Percentiles rank a stretch among this genome's conserved stretches.
phyloP scores from a whole-genome alignment of 1,140 invertebrate genomes.

The Dreissena rostriformis region DNA sequence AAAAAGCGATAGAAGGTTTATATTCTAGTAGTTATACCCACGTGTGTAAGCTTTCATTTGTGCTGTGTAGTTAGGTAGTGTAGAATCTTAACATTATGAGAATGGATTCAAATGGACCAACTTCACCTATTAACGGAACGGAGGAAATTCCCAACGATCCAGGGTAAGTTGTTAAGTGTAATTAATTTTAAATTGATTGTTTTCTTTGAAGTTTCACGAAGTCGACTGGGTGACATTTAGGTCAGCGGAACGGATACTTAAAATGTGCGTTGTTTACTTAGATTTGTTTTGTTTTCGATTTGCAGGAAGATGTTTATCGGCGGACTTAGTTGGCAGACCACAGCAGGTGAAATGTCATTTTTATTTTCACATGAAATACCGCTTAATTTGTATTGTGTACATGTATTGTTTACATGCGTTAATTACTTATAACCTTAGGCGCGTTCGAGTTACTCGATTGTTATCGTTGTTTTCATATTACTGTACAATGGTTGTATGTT shows the following conservation, averaged over 20 bases:
- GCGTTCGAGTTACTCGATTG: conserved; percentile 34
- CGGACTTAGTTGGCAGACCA: conserved; percentile 99
- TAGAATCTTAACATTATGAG: conserved; percentile 73
- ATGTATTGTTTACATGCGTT: conserved; percentile 51
- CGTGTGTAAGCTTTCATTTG: conserved; percentile 69
- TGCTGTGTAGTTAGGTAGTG: conserved; percentile 71
- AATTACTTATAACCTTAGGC: conserved; percentile 47
- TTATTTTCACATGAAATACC: conserved; percentile 28
- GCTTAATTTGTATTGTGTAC: neutral
- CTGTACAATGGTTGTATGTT: conserved; percentile 41
- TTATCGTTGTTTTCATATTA: conserved; percentile 29
- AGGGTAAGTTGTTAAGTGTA: conserved; percentile 65
- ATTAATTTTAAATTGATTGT: conserved; percentile 18
- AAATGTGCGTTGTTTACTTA: conserved; percentile 58
- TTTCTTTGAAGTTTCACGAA: conserved; percentile 51
- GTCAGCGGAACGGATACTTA: conserved; percentile 61
- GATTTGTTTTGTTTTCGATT: conserved; percentile 73
- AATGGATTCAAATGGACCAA: conserved; percentile 70
- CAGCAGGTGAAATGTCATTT: conserved; percentile 92
- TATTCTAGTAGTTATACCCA: conserved; percentile 58
- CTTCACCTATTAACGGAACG: conserved; percentile 67
- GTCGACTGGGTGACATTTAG: conserved; percentile 56
- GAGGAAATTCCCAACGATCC: conserved; percentile 76
- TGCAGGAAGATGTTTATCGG: conserved; percentile 99
- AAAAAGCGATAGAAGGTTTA: conserved; percentile 45